phyloP scores from a whole-genome alignment of 2,797 vertebrate genomes.

The Pampus argenteus region DNA sequence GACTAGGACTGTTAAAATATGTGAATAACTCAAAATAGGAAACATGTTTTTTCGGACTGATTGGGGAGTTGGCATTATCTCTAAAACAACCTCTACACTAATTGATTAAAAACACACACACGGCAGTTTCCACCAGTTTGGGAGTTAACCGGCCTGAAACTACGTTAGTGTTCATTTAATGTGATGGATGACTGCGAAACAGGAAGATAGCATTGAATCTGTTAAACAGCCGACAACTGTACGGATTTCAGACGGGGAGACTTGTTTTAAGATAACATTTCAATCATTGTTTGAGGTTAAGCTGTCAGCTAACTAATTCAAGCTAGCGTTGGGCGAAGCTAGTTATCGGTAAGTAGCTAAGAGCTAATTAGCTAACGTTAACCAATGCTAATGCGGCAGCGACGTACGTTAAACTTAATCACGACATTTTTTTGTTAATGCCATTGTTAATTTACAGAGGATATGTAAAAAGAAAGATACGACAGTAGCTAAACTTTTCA shows the following conservation, averaged over 20 bases:
- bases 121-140: background rate
- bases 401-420: background rate
- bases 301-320: constrained; percentile 45
- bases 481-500: constrained; percentile 51
- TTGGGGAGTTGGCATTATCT: background rate
- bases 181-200: constrained; percentile 7
- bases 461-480: background rate
- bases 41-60: constrained; percentile 3
- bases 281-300: background rate
- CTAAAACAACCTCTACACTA: background rate
- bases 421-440: background rate
- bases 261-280: background rate
- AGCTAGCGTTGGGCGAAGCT: constrained; percentile 50
- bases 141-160: constrained; percentile 8
- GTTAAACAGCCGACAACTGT: accelerated
- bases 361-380: constrained; percentile 73
- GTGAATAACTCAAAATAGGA: background rate
- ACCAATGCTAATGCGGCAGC: constrained; percentile 6
- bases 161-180: background rate
- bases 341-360: constrained; percentile 68
- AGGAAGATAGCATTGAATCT: background rate
- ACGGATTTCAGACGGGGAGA: accelerated
- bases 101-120: background rate
- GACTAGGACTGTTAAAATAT: background rate
- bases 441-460: background rate